These are phyloP conservation scores for Rousettus leschenaultii DNA, from an alignment of 2,113 vertebrate species.

Conservation along the genomic window DNA sequence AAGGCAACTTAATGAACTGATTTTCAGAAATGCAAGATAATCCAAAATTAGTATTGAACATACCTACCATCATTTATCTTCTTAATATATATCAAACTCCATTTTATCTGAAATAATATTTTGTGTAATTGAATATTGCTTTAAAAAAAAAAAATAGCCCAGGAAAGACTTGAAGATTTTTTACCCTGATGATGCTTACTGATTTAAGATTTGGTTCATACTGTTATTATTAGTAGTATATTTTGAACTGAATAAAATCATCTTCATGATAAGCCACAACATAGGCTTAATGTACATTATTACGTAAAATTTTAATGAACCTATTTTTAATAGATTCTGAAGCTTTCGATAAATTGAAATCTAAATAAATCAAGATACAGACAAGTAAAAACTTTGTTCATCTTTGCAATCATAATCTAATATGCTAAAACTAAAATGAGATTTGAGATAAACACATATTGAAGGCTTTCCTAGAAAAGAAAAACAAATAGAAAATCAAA, in stretches of 20 bases:
- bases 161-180: neutral
- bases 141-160: neutral
- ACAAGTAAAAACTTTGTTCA: neutral
- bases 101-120: slow-evolving; percentile 4
- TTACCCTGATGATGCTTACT: neutral
- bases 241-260: neutral
- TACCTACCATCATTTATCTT: neutral
- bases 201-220: neutral
- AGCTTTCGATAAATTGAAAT: slow-evolving; percentile 1
- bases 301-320: neutral
- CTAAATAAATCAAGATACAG: neutral
- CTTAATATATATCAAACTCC: neutral
- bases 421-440: neutral
- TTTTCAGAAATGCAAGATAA: neutral
- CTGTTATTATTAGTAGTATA: neutral
- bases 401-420: neutral
- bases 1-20: neutral
- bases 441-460: neutral
- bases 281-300: neutral
- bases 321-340: neutral
- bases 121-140: neutral
- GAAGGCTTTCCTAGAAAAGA: neutral
- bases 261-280: neutral
- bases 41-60: slow-evolving; percentile 5
- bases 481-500: neutral